Evolutionary conservation across 2,797 vertebrate genomes (phyloP).

Genomic region (Tolypeutes matacus): DNA sequence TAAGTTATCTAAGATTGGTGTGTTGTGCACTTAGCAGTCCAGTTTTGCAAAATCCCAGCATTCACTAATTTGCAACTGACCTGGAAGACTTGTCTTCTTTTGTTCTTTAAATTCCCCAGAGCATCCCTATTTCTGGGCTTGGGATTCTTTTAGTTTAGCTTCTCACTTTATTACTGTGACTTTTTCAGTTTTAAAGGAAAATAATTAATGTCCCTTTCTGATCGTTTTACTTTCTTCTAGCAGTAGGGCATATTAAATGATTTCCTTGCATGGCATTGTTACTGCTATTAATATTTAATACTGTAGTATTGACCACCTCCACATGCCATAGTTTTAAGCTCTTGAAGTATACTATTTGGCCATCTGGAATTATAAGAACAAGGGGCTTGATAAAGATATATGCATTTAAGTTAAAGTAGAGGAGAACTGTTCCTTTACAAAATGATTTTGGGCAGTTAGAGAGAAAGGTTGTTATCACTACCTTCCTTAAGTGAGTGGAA

Average conservation of each 20-base stretch:
- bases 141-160: neutral
- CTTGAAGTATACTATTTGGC: neutral
- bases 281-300: neutral
- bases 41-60: neutral
- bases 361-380: neutral
- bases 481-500: neutral
- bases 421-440: conserved; percentile 13
- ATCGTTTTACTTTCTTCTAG: conserved; percentile 15
- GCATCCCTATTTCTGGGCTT: neutral
- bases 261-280: neutral
- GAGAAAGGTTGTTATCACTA: neutral
- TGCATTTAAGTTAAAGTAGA: neutral
- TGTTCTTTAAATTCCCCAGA: conserved; percentile 38
- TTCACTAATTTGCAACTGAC: conserved; percentile 55
- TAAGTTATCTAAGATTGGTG: neutral
- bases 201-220: conserved; percentile 10
- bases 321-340: neutral
- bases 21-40: neutral
- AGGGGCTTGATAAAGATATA: neutral
- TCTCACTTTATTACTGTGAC: conserved; percentile 11
- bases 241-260: neutral
- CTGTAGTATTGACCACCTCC: neutral
- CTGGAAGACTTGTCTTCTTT: neutral
- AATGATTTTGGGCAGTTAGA: neutral
- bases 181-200: conserved; percentile 44